Conservation (phyloP, 2,797 vertebrate genomes). For the Myotis planiceps region DNA sequence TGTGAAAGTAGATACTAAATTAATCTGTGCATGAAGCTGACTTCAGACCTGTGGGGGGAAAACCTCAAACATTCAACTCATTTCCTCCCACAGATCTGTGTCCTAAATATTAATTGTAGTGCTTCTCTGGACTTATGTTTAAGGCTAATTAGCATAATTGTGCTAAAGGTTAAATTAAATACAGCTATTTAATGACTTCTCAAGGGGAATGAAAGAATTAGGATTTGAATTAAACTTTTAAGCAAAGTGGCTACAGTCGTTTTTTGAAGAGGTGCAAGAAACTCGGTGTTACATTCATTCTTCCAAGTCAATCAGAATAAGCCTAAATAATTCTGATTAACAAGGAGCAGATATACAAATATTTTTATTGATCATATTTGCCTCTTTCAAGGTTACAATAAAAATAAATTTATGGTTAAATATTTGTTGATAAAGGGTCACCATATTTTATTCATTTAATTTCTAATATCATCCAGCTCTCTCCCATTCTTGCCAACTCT, state of each 20-base stretch:
- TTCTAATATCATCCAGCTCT: slow-evolving; percentile 63
- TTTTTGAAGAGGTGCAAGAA: slow-evolving; percentile 51
- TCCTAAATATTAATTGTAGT: neutral
- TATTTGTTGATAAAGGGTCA: slow-evolving; percentile 66
- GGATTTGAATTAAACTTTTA: slow-evolving; percentile 59
- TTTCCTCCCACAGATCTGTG: neutral
- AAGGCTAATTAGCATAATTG: slow-evolving; percentile 19
- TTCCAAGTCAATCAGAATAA: neutral
- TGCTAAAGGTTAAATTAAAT: slow-evolving; percentile 59
- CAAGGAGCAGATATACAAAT: neutral
- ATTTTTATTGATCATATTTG: neutral
- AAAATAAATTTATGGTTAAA: slow-evolving; percentile 54
- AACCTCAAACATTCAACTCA: neutral
- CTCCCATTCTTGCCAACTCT: slow-evolving; percentile 45
- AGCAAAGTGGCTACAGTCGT: slow-evolving; percentile 25
- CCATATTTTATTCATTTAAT: slow-evolving; percentile 70
- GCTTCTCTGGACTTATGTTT: neutral
- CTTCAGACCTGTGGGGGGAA: neutral
- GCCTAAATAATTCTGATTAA: slow-evolving; percentile 26
- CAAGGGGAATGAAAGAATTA: slow-evolving; percentile 38
- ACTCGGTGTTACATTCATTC: neutral
- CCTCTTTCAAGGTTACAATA: slow-evolving; percentile 34
- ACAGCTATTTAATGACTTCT: slow-evolving; percentile 27
- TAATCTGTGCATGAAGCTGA: neutral
- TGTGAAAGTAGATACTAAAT: slow-evolving; percentile 1